These are phyloP conservation scores for Forbesichthys agassizii DNA, from an alignment of 2,113 vertebrate species.

Conservation along the genomic window DNA sequence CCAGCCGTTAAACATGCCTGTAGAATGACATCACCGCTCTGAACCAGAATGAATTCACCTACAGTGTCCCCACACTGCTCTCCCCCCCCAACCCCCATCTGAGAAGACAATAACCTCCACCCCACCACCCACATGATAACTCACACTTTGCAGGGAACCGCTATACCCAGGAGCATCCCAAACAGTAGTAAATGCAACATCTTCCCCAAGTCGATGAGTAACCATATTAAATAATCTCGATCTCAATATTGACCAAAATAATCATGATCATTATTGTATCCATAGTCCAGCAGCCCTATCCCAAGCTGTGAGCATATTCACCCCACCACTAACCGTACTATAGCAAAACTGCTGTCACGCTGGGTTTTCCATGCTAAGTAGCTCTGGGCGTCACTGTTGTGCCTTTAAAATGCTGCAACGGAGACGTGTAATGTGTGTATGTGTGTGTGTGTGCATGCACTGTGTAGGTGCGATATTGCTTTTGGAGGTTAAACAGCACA, in stretches of 20 bases:
- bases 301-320: constrained; percentile 65
- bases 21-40: constrained; percentile 33
- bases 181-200: constrained; percentile 4
- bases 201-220: no score
- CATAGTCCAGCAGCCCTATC: neutral
- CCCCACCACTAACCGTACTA: constrained; percentile 61
- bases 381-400: constrained; percentile 48
- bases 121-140: constrained; percentile 55
- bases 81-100: constrained; percentile 25
- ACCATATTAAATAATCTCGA: no score
- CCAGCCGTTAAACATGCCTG: no score
- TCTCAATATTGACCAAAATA: no score
- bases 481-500: constrained; percentile 23
- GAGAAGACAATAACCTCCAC: neutral
- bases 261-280: no score
- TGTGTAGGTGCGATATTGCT: neutral
- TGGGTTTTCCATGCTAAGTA: constrained; percentile 66
- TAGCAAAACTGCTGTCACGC: constrained; percentile 70
- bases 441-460: neutral
- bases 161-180: constrained; percentile 56
- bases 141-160: constrained; percentile 66
- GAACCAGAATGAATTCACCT: constrained; percentile 63
- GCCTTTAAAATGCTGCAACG: constrained; percentile 29
- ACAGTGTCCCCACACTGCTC: constrained; percentile 21
- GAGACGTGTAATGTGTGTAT: constrained; percentile 31